A percentile compares a stretch with the other conserved stretches of the same genome.
Evolutionary conservation across 2,797 vertebrate genomes (phyloP).

Genomic region (Lepus oiostolus): DNA sequence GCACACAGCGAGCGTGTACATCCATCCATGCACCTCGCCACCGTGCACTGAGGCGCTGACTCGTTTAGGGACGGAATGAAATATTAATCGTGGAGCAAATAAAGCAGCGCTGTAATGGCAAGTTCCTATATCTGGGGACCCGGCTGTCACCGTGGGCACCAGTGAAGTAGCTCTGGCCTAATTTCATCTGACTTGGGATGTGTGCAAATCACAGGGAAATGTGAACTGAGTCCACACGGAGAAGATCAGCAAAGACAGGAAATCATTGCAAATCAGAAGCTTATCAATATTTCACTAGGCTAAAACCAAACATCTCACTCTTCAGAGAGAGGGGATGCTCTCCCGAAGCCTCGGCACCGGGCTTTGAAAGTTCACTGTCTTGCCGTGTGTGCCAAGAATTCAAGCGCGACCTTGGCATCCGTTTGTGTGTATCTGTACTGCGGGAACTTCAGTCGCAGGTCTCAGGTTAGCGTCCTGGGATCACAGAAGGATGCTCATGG

Average conservation of each 20-base stretch:
- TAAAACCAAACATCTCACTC: constrained; percentile 87
- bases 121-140: constrained; percentile 92
- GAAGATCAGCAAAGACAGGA: constrained; percentile 90
- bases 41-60: constrained; percentile 83
- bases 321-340: constrained; percentile 72
- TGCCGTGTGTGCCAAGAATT: constrained; percentile 38
- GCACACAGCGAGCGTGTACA: constrained; percentile 18
- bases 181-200: constrained; percentile 97
- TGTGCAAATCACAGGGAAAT: constrained; percentile 92
- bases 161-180: constrained; percentile 93
- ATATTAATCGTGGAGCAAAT: constrained; percentile 95
- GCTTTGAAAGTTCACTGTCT: constrained; percentile 57
- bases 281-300: constrained; percentile 94
- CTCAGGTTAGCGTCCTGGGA: not conserved
- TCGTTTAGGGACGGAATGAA: constrained; percentile 93
- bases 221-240: constrained; percentile 89
- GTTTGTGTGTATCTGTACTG: constrained; percentile 21
- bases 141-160: constrained; percentile 91
- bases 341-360: constrained; percentile 60
- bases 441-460: constrained; percentile 62
- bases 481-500: not conserved
- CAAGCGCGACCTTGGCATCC: constrained; percentile 43
- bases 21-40: not conserved
- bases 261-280: constrained; percentile 91
- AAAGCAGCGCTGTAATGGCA: constrained; percentile 90